Percentiles rank a stretch among this genome's conserved stretches.
Conservation (phyloP, 1,140 invertebrate genomes). For the Sarcophaga bullata region DNA sequence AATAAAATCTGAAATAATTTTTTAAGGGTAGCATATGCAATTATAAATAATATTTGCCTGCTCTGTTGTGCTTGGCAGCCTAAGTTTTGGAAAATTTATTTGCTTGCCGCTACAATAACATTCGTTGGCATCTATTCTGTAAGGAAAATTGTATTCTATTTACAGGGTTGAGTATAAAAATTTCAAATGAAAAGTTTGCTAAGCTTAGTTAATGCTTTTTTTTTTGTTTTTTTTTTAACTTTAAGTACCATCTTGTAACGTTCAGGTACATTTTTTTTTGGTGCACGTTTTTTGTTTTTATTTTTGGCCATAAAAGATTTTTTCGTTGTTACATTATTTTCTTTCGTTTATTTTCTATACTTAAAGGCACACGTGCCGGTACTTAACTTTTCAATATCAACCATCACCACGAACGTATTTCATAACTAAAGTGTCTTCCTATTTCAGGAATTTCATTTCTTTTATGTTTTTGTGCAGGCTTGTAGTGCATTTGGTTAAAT, state of each 20-base stretch:
- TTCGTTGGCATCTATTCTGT: too few species aligned
- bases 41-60: neutral
- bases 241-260: too few species aligned
- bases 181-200: too few species aligned
- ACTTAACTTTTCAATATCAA: neutral
- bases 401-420: neutral
- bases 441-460: neutral
- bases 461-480: neutral
- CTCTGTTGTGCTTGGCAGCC: too few species aligned
- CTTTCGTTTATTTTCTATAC: neutral
- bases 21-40: slow-evolving; percentile 7
- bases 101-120: neutral
- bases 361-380: neutral
- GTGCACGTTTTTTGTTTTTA: too few species aligned
- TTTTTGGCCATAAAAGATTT: too few species aligned
- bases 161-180: neutral
- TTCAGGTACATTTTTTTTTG: too few species aligned
- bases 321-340: neutral
- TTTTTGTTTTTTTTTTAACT: too few species aligned
- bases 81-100: neutral
- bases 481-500: neutral
- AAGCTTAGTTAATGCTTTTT: too few species aligned
- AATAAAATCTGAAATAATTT: neutral
- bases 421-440: neutral
- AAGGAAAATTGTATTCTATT: neutral